Evolutionary conservation across 2,113 vertebrate species (phyloP), one percentile per base, ranked within the genome.

Genomic region (Campylomormyrus numenius): DNA sequence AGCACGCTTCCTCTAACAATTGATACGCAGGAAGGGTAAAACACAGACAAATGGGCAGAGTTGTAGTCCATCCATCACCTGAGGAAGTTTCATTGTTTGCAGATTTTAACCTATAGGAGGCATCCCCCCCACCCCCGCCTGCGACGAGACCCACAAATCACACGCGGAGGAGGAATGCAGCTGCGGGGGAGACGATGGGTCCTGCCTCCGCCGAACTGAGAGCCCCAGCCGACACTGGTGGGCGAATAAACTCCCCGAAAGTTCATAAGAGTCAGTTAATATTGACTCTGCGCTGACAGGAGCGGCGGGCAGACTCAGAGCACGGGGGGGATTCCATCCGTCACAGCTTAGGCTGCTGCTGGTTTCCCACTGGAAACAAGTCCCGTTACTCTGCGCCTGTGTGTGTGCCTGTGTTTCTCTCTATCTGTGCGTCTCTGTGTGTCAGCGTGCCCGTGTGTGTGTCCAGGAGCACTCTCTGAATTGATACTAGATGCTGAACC

Each of bases 81-180:
- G 93, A 92, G 93, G 91, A 92, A 92, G 86, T 13, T 89, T 95
- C 93, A 96, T 96, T 96, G 90, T 96, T 96, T 96, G 92, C 91
- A 96, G 92, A 95, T 95, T 94, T 93, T 95, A 94, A 94, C 96
- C 96, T 95, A 96, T 95, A 95, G 95, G 95, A 93, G 94, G 89
- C 90, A 58, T 89, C 93, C 92, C 94, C 70, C 90, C 93, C 92
- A 93, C 92, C 94, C 94, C 50, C 0, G 53, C 53, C 53, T 21
- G 19, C 93, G 93, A 93, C 90, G 95, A 93, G 93, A 92, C 93
- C 94, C 93, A 95, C 95, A 95, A 95, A 96, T 96, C 95, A 96
- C 90, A 89, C 9, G 7, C 19, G 91, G 88, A 74, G 49, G 15
- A 87, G 88, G 85, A 89, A 90, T 89, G 89, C 66, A 39, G 87